Percentiles rank a stretch among this genome's conserved stretches.
Conservation (phyloP, 2,888 invertebrate species). For the Polyommatus icarus region DNA sequence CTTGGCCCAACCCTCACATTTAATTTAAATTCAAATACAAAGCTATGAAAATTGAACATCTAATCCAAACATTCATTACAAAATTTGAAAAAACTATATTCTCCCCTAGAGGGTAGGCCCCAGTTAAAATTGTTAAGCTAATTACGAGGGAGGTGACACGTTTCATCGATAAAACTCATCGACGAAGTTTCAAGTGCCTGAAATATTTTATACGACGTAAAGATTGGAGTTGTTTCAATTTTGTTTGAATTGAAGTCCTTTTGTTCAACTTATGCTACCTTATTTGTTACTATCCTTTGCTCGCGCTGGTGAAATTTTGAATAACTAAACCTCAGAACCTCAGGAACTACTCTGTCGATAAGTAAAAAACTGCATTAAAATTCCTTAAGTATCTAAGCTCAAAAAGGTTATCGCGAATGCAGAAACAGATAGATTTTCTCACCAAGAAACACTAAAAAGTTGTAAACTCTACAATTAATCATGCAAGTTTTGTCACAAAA, state of each 20-base stretch:
- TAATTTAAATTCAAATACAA: conserved; percentile 70
- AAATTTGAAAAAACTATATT: conserved; percentile 54
- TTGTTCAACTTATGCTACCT: not conserved
- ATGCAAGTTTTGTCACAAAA: too few species aligned
- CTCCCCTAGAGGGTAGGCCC: conserved; percentile 57
- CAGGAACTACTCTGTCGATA: too few species aligned
- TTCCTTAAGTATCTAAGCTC: too few species aligned
- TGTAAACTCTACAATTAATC: too few species aligned
- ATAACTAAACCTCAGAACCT: too few species aligned
- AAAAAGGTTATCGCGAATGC: too few species aligned
- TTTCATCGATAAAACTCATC: conserved; percentile 18
- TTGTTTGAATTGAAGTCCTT: not conserved
- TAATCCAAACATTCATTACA: conserved; percentile 77
- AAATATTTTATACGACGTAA: conserved; percentile 12
- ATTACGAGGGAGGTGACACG: conserved; percentile 50
- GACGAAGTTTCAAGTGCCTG: not conserved
- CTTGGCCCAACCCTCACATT: conserved; percentile 52
- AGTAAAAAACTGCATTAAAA: too few species aligned
- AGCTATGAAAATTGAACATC: conserved; percentile 63
- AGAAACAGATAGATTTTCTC: too few species aligned
- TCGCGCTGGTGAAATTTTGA: too few species aligned
- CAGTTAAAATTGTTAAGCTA: conserved; percentile 76
- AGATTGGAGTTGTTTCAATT: conserved; percentile 9
- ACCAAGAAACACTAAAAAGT: too few species aligned
- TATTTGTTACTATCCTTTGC: not conserved